phyloP scores from a whole-genome alignment of 2,113 vertebrate species.

The Platysteira castanea region DNA sequence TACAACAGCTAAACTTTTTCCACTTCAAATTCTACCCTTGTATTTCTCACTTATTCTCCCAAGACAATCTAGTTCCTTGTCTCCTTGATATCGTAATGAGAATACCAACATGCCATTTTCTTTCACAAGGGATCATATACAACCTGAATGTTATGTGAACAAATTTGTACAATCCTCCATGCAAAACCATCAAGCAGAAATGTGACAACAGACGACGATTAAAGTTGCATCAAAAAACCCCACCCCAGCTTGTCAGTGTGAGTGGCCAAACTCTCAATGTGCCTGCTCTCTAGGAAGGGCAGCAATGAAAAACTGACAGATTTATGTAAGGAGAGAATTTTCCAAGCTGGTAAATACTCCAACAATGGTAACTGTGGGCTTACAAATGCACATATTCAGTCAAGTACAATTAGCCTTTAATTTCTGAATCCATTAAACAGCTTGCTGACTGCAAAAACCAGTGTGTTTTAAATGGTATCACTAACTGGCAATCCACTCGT shows the following conservation, averaged over 20 bases:
- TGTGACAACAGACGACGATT: neutral
- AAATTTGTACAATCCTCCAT: neutral
- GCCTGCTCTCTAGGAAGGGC: neutral
- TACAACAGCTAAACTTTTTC: neutral
- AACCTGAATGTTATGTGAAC: neutral
- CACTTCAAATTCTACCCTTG: neutral
- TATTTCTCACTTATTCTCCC: neutral
- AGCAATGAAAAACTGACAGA: neutral
- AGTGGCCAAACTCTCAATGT: neutral
- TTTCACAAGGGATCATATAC: neutral
- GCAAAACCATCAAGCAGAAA: rapidly evolving
- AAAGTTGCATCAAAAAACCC: neutral
- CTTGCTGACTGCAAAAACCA: conserved; percentile 41
- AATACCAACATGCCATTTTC: neutral
- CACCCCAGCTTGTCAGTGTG: neutral
- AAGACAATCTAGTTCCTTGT: neutral
- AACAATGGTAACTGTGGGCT: neutral
- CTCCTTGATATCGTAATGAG: neutral
- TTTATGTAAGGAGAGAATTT: neutral
- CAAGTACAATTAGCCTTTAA: conserved; percentile 56
- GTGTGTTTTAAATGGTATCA: neutral
- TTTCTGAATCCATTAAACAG: conserved; percentile 59
- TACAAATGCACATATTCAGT: conserved; percentile 25
- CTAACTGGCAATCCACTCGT: conserved; percentile 9
- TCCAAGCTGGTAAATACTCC: neutral